Evolutionary conservation across 2,113 vertebrate genomes (phyloP), one percentile per base, ranked within the genome.

Genomic region (Osmerus mordax): DNA sequence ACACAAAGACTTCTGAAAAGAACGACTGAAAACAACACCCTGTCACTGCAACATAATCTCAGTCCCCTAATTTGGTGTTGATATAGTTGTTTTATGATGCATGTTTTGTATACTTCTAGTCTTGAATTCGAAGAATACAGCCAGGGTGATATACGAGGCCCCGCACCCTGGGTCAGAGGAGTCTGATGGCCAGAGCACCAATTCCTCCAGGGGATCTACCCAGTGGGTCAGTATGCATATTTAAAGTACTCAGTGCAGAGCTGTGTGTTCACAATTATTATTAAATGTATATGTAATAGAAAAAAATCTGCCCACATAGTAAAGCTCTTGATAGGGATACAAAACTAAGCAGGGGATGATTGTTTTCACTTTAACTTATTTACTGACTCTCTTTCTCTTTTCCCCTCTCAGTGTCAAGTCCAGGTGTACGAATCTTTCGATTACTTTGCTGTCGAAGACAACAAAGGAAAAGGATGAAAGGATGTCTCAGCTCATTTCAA

Each of bases 341-440:
- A 60, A 60, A 19, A 21, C 58, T 19, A 21, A 18, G 56, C 32
- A 68, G 23, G 47, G 25, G 21, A 15, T 9, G 1, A 15, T 15
- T 51, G 7, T 61, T 4, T 28, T 19, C 25, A 53, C 15, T 25
- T 36, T 65, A 36, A 21, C 29, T 6, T 36, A 4, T 7, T 36
- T 36, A 36, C 32, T 36, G 32, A 16, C 25, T 18, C 25, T 63
- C 28, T 63, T 41, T 9, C 32, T 13, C 64, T 28, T 52, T 9
- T 28, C n/a, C 13, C 66, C 58, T 70, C 19, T 25, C 47, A 76
- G 74, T 41, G 74, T 71, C 63, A 70, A 15, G 74, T 76, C 47
- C 63, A 65, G 23, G 36, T 76, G 56, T 76, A 76, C 16, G 69
- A 76, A 70, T 76, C 74, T 4, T 3, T 66, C 2, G 69, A 76